Conservation (phyloP, 2,113 vertebrate species). For the Orthonyx spaldingii region DNA sequence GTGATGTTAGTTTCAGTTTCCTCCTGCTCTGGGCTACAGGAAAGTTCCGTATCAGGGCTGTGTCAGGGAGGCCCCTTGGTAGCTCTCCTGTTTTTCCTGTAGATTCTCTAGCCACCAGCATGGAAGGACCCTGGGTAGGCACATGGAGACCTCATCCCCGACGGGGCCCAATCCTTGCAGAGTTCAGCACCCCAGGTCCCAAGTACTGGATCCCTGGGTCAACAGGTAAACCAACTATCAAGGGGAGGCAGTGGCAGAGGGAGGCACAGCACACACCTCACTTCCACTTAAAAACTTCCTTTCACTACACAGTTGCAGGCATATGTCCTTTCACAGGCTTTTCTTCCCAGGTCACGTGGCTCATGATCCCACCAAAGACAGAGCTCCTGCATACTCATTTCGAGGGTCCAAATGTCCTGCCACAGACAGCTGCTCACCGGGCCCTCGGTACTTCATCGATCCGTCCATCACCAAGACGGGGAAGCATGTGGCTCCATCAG, state of each 20-base stretch:
- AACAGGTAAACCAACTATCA: not conserved
- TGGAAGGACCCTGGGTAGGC: not conserved
- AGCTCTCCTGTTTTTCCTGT: not conserved
- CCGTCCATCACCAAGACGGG: not conserved
- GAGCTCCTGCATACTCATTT: not conserved
- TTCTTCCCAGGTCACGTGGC: not conserved
- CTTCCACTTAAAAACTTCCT: not conserved
- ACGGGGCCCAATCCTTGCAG: not conserved
- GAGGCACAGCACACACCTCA: fast-evolving
- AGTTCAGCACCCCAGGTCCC: not conserved
- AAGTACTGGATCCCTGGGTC: not conserved
- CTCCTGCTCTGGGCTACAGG: not conserved
- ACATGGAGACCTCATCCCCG: not conserved
- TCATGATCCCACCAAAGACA: not conserved
- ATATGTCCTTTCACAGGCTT: not conserved
- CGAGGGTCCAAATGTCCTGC: fast-evolving
- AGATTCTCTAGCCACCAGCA: not conserved
- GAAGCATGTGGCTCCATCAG: not conserved
- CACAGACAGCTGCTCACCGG: not conserved
- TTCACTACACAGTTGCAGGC: not conserved
- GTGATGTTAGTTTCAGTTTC: not conserved
- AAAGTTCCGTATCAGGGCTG: not conserved
- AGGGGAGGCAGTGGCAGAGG: fast-evolving
- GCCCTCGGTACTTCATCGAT: not conserved
- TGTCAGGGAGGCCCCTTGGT: not conserved